Evolutionary conservation across 1,140 invertebrate species (phyloP).

Genomic region (Neocloeon triangulifer): DNA sequence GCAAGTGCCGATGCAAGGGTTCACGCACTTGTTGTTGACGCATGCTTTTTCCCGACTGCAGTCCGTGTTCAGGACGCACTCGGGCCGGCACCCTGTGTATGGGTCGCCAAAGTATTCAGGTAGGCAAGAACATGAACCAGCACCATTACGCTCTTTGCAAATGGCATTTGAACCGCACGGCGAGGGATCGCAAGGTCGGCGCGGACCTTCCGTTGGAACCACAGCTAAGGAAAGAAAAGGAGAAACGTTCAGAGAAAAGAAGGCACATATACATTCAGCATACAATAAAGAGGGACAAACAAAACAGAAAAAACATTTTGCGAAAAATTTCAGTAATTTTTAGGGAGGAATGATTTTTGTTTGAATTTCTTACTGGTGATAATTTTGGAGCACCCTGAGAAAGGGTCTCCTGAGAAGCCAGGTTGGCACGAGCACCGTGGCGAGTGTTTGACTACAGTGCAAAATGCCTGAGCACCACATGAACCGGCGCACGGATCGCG

Average conservation of each 20-base stretch:
- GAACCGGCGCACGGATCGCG: constrained; percentile 53
- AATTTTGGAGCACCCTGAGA: constrained; percentile 26
- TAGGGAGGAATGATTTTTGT: not conserved
- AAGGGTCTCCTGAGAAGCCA: constrained; percentile 58
- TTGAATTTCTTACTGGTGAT: constrained; percentile 18
- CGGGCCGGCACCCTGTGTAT: constrained; percentile 38
- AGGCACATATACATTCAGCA: not conserved
- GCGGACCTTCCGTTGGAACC: constrained; percentile 10
- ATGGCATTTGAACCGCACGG: constrained; percentile 47
- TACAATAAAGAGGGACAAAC: not conserved
- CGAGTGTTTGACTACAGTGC: constrained; percentile 52
- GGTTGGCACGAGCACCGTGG: constrained; percentile 45
- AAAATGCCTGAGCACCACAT: constrained; percentile 48
- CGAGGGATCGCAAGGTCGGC: constrained; percentile 37
- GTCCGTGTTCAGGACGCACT: constrained; percentile 51
- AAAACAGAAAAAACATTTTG: not conserved
- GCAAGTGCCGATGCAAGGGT: constrained; percentile 53
- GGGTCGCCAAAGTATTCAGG: constrained; percentile 40
- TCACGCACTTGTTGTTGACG: constrained; percentile 46
- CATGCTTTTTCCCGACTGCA: constrained; percentile 44
- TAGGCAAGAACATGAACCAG: constrained; percentile 46
- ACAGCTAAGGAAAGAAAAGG: constrained; percentile 6
- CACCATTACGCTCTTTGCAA: constrained; percentile 34
- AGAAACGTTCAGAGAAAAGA: too few relatives aligned
- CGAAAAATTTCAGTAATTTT: not conserved